phyloP scores from a whole-genome alignment of 1,140 invertebrate genomes.

The Lordiphosa stackelbergi region DNA sequence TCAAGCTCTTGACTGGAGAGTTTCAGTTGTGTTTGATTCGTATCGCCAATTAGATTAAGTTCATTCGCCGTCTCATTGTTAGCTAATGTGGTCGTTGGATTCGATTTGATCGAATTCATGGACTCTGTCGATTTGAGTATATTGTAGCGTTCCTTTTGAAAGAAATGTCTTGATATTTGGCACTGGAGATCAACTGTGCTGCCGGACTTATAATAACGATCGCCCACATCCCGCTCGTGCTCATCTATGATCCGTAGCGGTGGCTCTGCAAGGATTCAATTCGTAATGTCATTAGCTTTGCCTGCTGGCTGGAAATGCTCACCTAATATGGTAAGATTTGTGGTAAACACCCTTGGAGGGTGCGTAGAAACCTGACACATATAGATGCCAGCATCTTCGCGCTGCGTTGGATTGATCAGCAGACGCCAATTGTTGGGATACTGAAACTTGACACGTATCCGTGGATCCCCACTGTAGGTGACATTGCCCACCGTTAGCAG shows the following conservation, averaged over 20 bases:
- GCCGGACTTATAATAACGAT: slow-evolving; percentile 85
- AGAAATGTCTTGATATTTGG: slow-evolving; percentile 77
- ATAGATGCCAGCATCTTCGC: slow-evolving; percentile 86
- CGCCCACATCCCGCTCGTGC: slow-evolving; percentile 82
- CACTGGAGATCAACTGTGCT: slow-evolving; percentile 85
- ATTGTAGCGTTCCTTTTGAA: slow-evolving; percentile 53
- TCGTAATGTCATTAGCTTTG: too few relatives aligned
- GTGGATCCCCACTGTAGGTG: slow-evolving; percentile 84
- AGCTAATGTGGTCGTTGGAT: not conserved
- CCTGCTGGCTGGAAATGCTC: slow-evolving; percentile 30
- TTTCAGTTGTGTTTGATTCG: slow-evolving; percentile 62
- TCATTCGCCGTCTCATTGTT: slow-evolving; percentile 43
- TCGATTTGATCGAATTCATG: slow-evolving; percentile 6
- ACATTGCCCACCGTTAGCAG: slow-evolving; percentile 86
- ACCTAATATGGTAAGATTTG: slow-evolving; percentile 82
- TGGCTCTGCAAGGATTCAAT: slow-evolving; percentile 78
- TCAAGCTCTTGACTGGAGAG: slow-evolving; percentile 75
- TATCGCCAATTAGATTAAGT: slow-evolving; percentile 61
- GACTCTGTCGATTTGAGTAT: slow-evolving; percentile 56
- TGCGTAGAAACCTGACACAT: slow-evolving; percentile 92
- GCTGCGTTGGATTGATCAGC: slow-evolving; percentile 85
- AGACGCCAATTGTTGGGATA: slow-evolving; percentile 92
- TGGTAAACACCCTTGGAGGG: slow-evolving; percentile 84
- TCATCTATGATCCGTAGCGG: slow-evolving; percentile 84
- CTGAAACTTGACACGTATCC: slow-evolving; percentile 85